Evolutionary conservation across 1,140 invertebrate species (phyloP).

Genomic region (Spodoptera frugiperda): DNA sequence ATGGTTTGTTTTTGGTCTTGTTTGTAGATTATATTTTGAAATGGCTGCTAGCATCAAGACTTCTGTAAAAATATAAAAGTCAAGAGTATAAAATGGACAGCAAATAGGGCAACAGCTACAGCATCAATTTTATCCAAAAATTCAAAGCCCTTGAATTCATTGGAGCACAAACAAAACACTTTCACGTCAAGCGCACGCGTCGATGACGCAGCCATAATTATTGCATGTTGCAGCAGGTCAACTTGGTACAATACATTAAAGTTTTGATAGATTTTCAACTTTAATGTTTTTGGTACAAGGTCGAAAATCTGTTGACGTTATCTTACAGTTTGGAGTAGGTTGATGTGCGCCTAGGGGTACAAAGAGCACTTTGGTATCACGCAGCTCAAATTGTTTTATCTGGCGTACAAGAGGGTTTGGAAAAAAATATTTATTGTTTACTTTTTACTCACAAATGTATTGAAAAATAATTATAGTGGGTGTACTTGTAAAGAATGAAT

Average conservation of each 20-base stretch:
- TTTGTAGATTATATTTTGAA: too few species aligned
- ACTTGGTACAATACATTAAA: neutral
- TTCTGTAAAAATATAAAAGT: too few species aligned
- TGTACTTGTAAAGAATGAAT: too few species aligned
- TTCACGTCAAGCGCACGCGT: slow-evolving; percentile 25
- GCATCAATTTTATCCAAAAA: neutral
- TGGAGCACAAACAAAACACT: neutral
- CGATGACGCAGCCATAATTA: slow-evolving; percentile 8
- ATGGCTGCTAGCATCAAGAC: too few species aligned
- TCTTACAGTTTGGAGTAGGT: too few species aligned
- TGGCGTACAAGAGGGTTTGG: neutral
- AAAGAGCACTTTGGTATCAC: slow-evolving; percentile 27
- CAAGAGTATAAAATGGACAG: too few species aligned
- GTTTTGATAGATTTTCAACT: too few species aligned
- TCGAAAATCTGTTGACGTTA: too few species aligned
- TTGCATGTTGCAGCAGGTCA: neutral
- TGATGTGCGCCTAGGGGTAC: neutral
- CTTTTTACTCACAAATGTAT: neutral
- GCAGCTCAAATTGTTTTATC: slow-evolving; percentile 38
- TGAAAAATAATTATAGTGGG: too few species aligned
- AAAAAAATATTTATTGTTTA: neutral
- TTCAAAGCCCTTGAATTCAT: neutral
- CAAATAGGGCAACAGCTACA: too few species aligned
- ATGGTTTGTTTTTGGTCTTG: too few species aligned
- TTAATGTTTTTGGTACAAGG: too few species aligned